Base-by-base conservation (phyloP, 2,797 vertebrate species). In the Sphenopsis melanotis region DNA sequence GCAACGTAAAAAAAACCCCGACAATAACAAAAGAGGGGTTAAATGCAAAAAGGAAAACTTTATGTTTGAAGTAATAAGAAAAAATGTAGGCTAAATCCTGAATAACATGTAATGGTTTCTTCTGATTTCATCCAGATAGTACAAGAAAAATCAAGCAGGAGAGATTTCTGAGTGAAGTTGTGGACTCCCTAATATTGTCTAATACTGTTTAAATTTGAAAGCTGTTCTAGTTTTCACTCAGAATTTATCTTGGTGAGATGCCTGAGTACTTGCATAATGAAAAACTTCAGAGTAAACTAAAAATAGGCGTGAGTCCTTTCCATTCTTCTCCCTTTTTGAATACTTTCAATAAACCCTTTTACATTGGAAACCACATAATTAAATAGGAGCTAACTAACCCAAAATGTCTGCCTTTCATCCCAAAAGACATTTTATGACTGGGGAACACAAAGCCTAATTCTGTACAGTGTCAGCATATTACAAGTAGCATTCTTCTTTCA, bases 391-490 rank as follows among this genome's bases (percentile, higher is more conserved):
- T 96, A 91, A 85, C 69, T 82, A 93, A 94, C 69, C 68, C 87
- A 89, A 91, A 93, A 96, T 93, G 47, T 93, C 91, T 81, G 91
- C 59, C 69, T 96, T 95, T 94, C 82, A 93, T 96, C 90, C 89
- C 89, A 91, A 89, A 90, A 93, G 92, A 81, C 88, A 80, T 95
- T 95, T 83, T 88, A 83, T 87, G 77, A 89, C 69, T 87, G 53
- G 42, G 24, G 63, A 94, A 90, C 86, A 94, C 85, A 94, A 94
- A 94, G 92, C 72, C 46, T 93, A 94, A 95, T 94, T 96, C 92
- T 95, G 82, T 86, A 93, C 82, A 87, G 55, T 90, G 91, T 94
- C 92, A 92, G 87, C 82, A 57, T 75, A 93, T 94, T 91, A 82
- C 36, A 88, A 97, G 78, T 76, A 95, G 79, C 75, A 77, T 94